Conservation (phyloP, 1,140 invertebrate genomes). For the Zaprionus gabonicus region DNA sequence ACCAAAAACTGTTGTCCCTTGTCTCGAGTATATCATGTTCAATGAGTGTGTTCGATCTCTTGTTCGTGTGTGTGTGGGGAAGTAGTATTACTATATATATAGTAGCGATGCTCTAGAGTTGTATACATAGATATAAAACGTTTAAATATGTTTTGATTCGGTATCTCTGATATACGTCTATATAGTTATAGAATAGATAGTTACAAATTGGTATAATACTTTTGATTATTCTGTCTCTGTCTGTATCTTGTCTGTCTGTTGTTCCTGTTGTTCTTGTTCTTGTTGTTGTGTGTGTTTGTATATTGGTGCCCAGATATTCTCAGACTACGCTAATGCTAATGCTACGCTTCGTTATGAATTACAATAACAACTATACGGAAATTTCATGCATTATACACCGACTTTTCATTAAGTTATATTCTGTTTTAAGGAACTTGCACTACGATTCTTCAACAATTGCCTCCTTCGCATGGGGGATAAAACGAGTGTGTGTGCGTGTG, state of each 20-base stretch:
- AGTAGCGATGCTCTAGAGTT: slow-evolving; percentile 57
- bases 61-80: neutral
- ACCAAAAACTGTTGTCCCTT: slow-evolving; percentile 45
- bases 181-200: slow-evolving; percentile 58
- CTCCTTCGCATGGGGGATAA: neutral
- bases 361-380: slow-evolving; percentile 54
- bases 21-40: slow-evolving; percentile 9
- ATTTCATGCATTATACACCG: slow-evolving; percentile 48
- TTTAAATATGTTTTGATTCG: slow-evolving; percentile 58
- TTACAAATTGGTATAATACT: slow-evolving; percentile 67
- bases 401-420: slow-evolving; percentile 40
- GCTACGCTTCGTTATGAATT: slow-evolving; percentile 42
- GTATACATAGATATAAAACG: slow-evolving; percentile 75
- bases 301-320: slow-evolving; percentile 80
- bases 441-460: slow-evolving; percentile 47
- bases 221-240: slow-evolving; percentile 27
- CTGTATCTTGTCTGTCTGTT: slow-evolving; percentile 32
- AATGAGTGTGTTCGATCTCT: neutral
- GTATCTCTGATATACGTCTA: slow-evolving; percentile 51
- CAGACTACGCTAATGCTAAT: slow-evolving; percentile 73
- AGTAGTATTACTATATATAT: slow-evolving; percentile 37
- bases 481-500: neutral
- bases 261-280: slow-evolving; percentile 7
- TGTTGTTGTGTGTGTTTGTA: slow-evolving; percentile 55
- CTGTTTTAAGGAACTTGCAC: slow-evolving; percentile 65